Conservation (phyloP, 2,113 vertebrate genomes). For the Cyanoderma ruficeps region DNA sequence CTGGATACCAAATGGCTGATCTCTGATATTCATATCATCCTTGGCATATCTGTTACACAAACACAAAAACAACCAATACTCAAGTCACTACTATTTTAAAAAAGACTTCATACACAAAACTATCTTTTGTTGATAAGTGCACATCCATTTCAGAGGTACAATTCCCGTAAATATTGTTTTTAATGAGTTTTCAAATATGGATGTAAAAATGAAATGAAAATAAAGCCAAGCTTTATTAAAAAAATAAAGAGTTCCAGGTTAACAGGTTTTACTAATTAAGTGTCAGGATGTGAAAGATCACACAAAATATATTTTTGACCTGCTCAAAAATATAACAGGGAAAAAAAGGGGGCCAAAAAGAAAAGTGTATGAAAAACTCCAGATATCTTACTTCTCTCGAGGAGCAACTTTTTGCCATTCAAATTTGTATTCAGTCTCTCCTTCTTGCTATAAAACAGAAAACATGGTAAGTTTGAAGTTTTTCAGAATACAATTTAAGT, state of each 20-base stretch:
- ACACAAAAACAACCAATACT: not conserved
- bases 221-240: not conserved
- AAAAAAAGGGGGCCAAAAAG: not conserved
- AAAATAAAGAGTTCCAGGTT: not conserved
- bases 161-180: not conserved
- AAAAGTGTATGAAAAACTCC: not conserved
- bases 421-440: slow-evolving; percentile 95
- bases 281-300: not conserved
- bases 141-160: not conserved
- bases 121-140: not conserved
- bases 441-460: slow-evolving; percentile 80
- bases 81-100: not conserved
- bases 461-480: not conserved
- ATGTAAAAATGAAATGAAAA: not conserved
- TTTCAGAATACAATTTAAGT: not conserved
- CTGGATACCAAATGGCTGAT: slow-evolving; percentile 99
- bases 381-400: slow-evolving; percentile 89
- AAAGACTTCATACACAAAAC: not conserved
- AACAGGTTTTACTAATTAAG: not conserved
- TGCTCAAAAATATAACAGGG: not conserved
- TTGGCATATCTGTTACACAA: slow-evolving; percentile 88
- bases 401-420: slow-evolving; percentile 98
- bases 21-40: slow-evolving; percentile 98
- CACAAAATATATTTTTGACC: not conserved
- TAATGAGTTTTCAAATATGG: not conserved